phyloP scores from a whole-genome alignment of 1,140 invertebrate species.

The Trichoplusia ni region DNA sequence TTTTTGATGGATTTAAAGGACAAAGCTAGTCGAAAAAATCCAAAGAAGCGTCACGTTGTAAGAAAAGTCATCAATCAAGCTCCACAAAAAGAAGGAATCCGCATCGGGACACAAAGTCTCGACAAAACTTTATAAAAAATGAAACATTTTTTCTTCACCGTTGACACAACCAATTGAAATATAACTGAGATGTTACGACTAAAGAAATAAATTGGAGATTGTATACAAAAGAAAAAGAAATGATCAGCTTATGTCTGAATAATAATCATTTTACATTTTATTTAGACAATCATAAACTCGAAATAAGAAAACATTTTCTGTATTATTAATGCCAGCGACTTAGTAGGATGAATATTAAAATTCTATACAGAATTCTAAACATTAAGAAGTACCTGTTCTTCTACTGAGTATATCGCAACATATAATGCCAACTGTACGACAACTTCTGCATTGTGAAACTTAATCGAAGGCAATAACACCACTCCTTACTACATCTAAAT shows the following conservation, averaged over 20 bases:
- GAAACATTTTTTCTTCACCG: slow-evolving; percentile 41
- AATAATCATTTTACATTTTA: neutral
- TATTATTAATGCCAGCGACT: neutral
- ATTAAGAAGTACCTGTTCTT: neutral
- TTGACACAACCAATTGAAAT: slow-evolving; percentile 47
- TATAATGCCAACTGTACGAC: slow-evolving; percentile 10
- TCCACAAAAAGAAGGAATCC: slow-evolving; percentile 53
- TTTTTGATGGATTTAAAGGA: slow-evolving; percentile 45
- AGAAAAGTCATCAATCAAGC: slow-evolving; percentile 70
- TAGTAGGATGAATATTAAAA: neutral
- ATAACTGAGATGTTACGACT: slow-evolving; percentile 30
- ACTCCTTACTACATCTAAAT: slow-evolving; percentile 28
- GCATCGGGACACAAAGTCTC: slow-evolving; percentile 42
- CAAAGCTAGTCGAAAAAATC: slow-evolving; percentile 38
- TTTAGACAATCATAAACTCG: too few species aligned
- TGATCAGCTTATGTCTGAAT: neutral
- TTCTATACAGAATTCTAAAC: neutral
- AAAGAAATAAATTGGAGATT: neutral
- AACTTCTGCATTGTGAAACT: slow-evolving; percentile 31
- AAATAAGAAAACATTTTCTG: neutral
- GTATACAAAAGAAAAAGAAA: neutral
- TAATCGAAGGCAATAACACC: slow-evolving; percentile 37
- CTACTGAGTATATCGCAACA: slow-evolving; percentile 4
- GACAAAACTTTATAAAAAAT: slow-evolving; percentile 50
- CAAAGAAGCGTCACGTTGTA: slow-evolving; percentile 53